Conservation (phyloP, 1,140 invertebrate genomes). For the Drosophila pseudoananassae region DNA sequence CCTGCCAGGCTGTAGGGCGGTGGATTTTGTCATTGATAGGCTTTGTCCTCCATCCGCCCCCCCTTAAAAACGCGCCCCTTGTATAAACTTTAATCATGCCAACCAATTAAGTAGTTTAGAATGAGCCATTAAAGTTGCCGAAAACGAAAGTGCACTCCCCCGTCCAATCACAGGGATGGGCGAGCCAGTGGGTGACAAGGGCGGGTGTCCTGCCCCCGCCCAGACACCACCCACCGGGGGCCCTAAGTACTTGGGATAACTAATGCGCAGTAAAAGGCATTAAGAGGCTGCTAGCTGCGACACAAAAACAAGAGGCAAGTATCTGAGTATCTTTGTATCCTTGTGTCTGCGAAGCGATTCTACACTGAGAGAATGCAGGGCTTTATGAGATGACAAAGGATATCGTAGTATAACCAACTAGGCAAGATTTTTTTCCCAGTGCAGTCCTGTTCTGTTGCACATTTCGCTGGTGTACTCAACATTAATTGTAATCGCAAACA, state of each 20-base stretch:
- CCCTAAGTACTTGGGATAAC: slow-evolving; percentile 23
- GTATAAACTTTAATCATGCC: not conserved
- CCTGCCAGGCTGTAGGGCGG: not conserved
- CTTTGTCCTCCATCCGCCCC: not conserved
- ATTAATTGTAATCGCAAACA: slow-evolving; percentile 45
- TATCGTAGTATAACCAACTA: too few species aligned
- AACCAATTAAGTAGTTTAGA: not conserved
- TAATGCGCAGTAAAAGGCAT: slow-evolving; percentile 51
- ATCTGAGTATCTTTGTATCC: not conserved
- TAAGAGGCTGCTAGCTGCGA: slow-evolving; percentile 24
- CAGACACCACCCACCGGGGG: not conserved
- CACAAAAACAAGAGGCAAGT: slow-evolving; percentile 7
- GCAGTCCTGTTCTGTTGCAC: slow-evolving; percentile 8
- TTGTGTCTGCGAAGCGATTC: not conserved
- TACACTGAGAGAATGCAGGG: not conserved
- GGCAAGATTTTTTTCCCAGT: not conserved
- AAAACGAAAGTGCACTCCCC: not conserved
- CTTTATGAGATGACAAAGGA: too few species aligned
- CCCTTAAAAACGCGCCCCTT: not conserved
- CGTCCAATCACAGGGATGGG: not conserved
- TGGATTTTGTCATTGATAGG: slow-evolving; percentile 3
- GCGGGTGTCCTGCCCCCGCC: not conserved
- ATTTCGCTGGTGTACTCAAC: slow-evolving; percentile 34
- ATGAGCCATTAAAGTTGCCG: not conserved
- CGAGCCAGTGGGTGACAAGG: not conserved